Evolutionary conservation across 2,797 vertebrate genomes (phyloP).

Genomic region (Aplochiton taeniatus): DNA sequence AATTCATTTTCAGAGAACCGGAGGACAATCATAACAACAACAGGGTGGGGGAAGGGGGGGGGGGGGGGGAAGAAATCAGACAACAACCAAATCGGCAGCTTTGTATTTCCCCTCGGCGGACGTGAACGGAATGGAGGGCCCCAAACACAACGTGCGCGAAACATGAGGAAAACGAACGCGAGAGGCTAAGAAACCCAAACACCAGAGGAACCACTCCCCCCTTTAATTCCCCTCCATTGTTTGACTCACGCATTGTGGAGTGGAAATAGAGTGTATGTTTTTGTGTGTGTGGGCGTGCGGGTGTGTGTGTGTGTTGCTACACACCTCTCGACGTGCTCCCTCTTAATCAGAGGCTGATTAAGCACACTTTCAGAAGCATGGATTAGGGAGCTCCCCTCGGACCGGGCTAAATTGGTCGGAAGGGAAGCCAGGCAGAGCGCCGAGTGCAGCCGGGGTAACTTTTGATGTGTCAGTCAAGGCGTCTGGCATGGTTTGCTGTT

Average conservation of each 20-base stretch:
- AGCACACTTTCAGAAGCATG: constrained; percentile 58
- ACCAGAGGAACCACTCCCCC: constrained; percentile 1
- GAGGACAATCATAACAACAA: constrained; percentile 66
- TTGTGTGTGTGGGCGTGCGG: neutral
- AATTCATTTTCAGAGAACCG: constrained; percentile 68
- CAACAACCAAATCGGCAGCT: constrained; percentile 50
- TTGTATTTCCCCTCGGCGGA: constrained; percentile 43
- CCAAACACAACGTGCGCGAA: constrained; percentile 17
- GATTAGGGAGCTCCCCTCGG: constrained; percentile 68
- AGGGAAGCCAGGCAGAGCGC: constrained; percentile 57
- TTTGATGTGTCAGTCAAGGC: constrained; percentile 58
- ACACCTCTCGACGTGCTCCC: constrained; percentile 54
- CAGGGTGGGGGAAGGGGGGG: constrained; percentile 16
- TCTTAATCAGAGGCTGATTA: constrained; percentile 67
- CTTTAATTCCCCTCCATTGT: constrained; percentile 29
- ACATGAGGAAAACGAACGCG: constrained; percentile 42
- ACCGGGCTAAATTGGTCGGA: constrained; percentile 59
- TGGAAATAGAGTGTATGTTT: constrained; percentile 5
- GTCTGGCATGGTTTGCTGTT: constrained; percentile 54
- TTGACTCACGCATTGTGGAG: constrained; percentile 29
- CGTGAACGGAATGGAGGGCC: constrained; percentile 21
- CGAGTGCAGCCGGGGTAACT: constrained; percentile 49
- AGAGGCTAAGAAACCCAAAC: too few relatives aligned
- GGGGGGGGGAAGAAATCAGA: constrained; percentile 37
- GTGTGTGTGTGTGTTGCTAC: constrained; percentile 30